Percentiles rank a stretch among this genome's conserved stretches.
Evolutionary conservation across 2,888 invertebrate genomes (phyloP).

Genomic region (Flexamia atlantica): DNA sequence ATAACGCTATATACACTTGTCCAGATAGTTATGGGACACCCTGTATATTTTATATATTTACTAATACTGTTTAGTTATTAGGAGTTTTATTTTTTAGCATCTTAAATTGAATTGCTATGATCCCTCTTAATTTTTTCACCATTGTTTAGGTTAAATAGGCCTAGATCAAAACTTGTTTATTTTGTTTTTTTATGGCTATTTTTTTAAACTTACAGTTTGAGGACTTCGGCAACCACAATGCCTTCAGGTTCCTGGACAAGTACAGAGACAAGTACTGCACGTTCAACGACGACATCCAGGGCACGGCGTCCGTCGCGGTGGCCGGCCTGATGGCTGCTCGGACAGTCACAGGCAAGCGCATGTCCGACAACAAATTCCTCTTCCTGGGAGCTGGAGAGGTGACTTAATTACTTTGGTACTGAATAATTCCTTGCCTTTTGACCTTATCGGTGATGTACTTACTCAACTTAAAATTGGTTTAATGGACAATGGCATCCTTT

Average conservation of each 20-base stretch:
- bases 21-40: too few relatives aligned
- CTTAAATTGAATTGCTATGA: too few relatives aligned
- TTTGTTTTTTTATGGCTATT: too few relatives aligned
- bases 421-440: constrained; percentile 6
- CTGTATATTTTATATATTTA: too few relatives aligned
- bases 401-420: constrained; percentile 41
- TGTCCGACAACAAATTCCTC: constrained; percentile 92
- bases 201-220: constrained; percentile 84
- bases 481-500: too few relatives aligned
- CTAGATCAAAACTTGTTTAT: too few relatives aligned
- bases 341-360: constrained; percentile 86
- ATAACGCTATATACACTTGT: too few relatives aligned
- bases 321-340: constrained; percentile 92
- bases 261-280: constrained; percentile 96
- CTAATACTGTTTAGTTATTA: too few relatives aligned
- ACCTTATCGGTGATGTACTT: neutral
- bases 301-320: constrained; percentile 97
- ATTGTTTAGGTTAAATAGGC: too few relatives aligned
- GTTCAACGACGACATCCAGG: constrained; percentile 99
- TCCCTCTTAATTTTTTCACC: too few relatives aligned
- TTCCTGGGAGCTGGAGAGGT: constrained; percentile 94
- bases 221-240: constrained; percentile 98
- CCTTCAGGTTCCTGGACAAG: constrained; percentile 95
- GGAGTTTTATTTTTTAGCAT: too few relatives aligned
- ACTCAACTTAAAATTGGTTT: too few relatives aligned